phyloP scores from a whole-genome alignment of 1,140 invertebrate genomes.

The Bathynomus jamesi region DNA sequence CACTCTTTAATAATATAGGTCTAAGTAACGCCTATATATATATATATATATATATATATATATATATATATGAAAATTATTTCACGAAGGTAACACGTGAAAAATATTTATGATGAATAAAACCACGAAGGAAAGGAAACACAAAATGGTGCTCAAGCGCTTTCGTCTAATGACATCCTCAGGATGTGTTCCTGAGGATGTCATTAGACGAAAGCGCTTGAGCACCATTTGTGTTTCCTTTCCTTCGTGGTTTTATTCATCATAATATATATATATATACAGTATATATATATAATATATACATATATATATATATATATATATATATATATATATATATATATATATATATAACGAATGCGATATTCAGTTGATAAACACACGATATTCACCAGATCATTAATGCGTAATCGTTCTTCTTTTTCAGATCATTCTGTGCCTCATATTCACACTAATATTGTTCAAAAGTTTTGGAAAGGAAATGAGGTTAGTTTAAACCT shows the following conservation, averaged over 20 bases:
- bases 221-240: no score
- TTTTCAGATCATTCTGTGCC: constrained; percentile 30
- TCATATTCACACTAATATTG: constrained; percentile 19
- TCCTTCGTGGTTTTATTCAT: background rate
- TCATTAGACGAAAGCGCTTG: no score
- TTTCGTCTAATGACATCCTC: no score
- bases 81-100: no score
- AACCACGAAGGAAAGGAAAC: no score
- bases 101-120: no score
- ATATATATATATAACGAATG: background rate
- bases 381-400: no score
- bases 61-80: no score
- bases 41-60: background rate
- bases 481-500: background rate
- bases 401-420: background rate
- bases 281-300: background rate
- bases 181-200: no score
- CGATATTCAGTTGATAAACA: background rate
- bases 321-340: background rate
- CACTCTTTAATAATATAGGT: no score
- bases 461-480: constrained; percentile 16
- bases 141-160: no score
- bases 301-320: background rate
- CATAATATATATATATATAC: background rate
- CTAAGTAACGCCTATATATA: background rate